These are phyloP conservation scores for Sericinus montela DNA, from an alignment of 2,888 invertebrate species.

Conservation along the genomic window DNA sequence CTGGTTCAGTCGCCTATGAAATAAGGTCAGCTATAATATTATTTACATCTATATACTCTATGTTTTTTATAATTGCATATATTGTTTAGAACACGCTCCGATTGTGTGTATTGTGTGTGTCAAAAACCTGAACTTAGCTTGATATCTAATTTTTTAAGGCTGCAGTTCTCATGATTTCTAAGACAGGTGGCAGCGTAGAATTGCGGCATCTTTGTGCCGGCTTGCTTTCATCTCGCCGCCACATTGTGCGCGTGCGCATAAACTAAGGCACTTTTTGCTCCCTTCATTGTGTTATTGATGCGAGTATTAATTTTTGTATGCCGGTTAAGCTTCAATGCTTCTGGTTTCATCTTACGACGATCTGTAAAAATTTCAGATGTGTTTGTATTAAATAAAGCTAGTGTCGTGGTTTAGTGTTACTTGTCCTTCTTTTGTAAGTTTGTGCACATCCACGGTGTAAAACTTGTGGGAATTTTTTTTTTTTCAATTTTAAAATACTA, in stretches of 20 bases:
- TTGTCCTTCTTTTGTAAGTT: background rate
- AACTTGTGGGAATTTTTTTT: background rate
- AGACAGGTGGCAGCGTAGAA: slow-evolving; percentile 70
- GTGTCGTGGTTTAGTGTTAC: background rate
- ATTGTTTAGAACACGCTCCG: no score
- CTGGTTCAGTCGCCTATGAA: no score
- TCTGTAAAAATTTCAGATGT: slow-evolving; percentile 11
- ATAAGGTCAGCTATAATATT: no score
- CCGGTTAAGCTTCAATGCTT: slow-evolving; percentile 46
- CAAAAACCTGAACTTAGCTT: slow-evolving; percentile 19
- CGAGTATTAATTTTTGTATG: slow-evolving; percentile 48
- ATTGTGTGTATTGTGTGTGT: no score
- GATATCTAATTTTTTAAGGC: slow-evolving; percentile 33
- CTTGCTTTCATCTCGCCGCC: slow-evolving; percentile 61
- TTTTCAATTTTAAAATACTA: background rate
- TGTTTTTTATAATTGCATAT: no score
- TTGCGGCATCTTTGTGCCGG: slow-evolving; percentile 59
- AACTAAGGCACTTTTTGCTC: slow-evolving; percentile 48
- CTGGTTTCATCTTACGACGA: slow-evolving; percentile 26
- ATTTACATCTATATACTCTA: no score
- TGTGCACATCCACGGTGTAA: background rate
- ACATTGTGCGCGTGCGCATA: slow-evolving; percentile 66
- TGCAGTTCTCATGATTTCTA: slow-evolving; percentile 70
- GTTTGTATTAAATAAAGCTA: background rate
- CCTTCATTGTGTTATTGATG: slow-evolving; percentile 45